Evolutionary conservation across 2,888 invertebrate species (phyloP), one percentile per base, ranked within the genome.

Genomic region (Lingula anatina): DNA sequence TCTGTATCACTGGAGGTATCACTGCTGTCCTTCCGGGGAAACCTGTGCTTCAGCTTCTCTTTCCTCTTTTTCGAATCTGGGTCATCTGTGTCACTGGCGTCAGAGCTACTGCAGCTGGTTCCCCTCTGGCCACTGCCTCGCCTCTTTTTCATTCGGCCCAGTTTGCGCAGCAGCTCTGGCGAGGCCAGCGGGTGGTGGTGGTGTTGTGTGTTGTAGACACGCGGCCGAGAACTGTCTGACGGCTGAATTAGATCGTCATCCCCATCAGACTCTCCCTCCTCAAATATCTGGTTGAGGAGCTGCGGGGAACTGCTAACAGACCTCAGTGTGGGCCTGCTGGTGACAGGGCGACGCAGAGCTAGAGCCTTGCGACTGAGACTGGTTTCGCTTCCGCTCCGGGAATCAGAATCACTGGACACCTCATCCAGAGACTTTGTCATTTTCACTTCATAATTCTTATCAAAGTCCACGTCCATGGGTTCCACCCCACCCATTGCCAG

Each of bases 81-180:
- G 35, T 75, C 89, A 51, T 81, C 81, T 25, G 80, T 81, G 74
- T 93, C 93, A 52, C 92, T 92, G 5, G 94, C 89, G 76, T 95
- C 94, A 0, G 93, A 93, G 46, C 92, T 93, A 63, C 92, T 92
- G 71, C 93, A 93, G 46, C 92, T 92, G 5, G 90, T 73, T 7
- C 69, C 89, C 3, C 60, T 44, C 37, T 67, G 60, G 62, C 86
- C 83, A 71, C 87, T 87, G 60, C 85, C 85, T 5, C 65, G 61
- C 61, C 86, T 83, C 75, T 86, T 86, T 44, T 85, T 81, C 36
- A 78, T 65, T 37, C 68, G 68, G 52, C 76, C 77, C 50, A 71
- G 73, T 53, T 78, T 76, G 42, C 75, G 66, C 46, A 77, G 61
- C 47, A 77, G 66, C 46, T 75, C 75, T 2, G 77, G 77, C 0